Base-by-base conservation (phyloP, 2,888 invertebrate species). In the Drosophila histrio region DNA sequence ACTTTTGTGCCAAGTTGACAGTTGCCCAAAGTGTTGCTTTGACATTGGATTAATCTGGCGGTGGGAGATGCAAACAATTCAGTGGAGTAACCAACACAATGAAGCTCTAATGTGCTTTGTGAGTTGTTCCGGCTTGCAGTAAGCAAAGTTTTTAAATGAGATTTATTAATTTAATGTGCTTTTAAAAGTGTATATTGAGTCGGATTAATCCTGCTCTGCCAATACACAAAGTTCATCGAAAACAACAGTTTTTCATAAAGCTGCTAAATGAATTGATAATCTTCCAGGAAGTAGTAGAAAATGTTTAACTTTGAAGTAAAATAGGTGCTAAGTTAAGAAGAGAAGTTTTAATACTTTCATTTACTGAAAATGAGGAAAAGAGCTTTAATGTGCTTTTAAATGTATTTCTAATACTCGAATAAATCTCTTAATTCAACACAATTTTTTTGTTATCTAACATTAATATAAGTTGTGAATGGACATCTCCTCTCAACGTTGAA, bases 21-120 rank as follows among this genome's bases (percentile, higher is more conserved):
- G 17, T 43, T 19, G 15, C 19, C 28, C n/a, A 15, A 19, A 36
- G 30, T 49, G 0, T 13, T 3, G 22, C 19, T 32, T 46, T 30
- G 2, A 13, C 28, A 56, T 46, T 17, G 39, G 57, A 30, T 49
- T 49, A 58, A 58, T 47, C 47, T 22, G 3, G 15, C 26, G 5
- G 6, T 13, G 5, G 5, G 0, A 13, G 4, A 2, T 4, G 43
- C 4, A 43, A 24, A 7, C 11, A 13, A 8, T 8, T 15, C 15
- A 8, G 34, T 34, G 15, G 8, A 7, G 0, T 34, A 17, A 34
- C 0, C 34, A 15, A 34, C 15, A 3, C 5, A 11, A 5, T n/a
- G 41, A 13, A 13, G 41, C 41, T 22, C n/a, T 22, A 22, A 39
- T n/a, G 41, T 38, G 38, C 9, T 38, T 38, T 30, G 28, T 30